Conservation (phyloP, 2,888 invertebrate species). For the Athrips mouffetella region DNA sequence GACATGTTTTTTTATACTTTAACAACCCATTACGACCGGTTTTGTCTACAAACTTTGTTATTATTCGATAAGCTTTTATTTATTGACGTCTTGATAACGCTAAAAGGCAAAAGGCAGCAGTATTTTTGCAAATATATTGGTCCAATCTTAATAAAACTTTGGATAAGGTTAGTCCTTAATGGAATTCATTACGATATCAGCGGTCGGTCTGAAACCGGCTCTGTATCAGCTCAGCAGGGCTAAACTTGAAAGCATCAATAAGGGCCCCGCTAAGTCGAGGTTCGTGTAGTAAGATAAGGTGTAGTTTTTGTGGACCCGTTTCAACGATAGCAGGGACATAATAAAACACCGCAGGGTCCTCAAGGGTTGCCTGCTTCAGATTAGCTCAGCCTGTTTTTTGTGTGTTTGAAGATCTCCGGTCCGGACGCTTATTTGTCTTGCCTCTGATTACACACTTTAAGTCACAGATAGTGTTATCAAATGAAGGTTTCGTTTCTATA, state of each 20-base stretch:
- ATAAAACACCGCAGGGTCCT: slow-evolving; percentile 59
- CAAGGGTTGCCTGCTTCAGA: slow-evolving; percentile 54
- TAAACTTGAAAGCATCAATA: slow-evolving; percentile 56
- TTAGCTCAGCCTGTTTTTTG: slow-evolving; percentile 59
- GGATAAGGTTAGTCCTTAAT: slow-evolving; percentile 8
- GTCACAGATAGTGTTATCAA: slow-evolving; percentile 4
- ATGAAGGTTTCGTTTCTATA: no score
- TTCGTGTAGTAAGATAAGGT: slow-evolving; percentile 73
- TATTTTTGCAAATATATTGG: slow-evolving; percentile 3
- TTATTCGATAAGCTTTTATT: neutral
- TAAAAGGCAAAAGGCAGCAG: neutral
- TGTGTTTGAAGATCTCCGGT: slow-evolving; percentile 58
- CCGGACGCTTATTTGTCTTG: slow-evolving; percentile 57
- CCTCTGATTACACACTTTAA: slow-evolving; percentile 22
- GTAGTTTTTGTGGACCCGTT: slow-evolving; percentile 63
- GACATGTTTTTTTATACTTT: no score
- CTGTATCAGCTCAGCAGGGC: slow-evolving; percentile 64
- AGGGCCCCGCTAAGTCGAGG: slow-evolving; percentile 67
- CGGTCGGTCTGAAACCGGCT: slow-evolving; percentile 30
- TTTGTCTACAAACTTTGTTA: no score
- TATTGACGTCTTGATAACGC: neutral
- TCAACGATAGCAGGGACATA: slow-evolving; percentile 66
- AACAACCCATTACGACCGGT: no score
- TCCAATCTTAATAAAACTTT: neutral
- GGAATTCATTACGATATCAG: slow-evolving; percentile 13